Conservation (phyloP, 2,797 vertebrate species). For the Kryptolebias ocellatus region DNA sequence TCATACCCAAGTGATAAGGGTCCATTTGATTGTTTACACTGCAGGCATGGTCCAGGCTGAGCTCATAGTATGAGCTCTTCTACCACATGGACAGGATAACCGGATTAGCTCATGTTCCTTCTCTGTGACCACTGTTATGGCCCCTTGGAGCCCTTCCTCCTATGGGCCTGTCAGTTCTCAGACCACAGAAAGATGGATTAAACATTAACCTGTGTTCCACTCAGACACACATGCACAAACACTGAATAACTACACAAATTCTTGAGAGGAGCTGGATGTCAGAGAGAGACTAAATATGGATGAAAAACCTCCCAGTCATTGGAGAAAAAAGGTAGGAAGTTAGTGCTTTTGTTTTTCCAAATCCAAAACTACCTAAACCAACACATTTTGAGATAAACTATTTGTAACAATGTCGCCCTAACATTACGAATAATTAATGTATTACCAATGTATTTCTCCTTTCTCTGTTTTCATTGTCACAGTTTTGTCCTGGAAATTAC, state of each 20-base stretch:
- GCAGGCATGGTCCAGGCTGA: constrained; percentile 47
- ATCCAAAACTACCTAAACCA: too few relatives aligned
- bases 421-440: too few relatives aligned
- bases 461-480: too few relatives aligned
- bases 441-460: too few relatives aligned
- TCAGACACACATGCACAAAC: constrained; percentile 17
- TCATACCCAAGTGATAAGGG: constrained; percentile 66
- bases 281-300: constrained; percentile 24
- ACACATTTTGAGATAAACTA: too few relatives aligned
- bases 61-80: constrained; percentile 44
- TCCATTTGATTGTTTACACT: constrained; percentile 67
- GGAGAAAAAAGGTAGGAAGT: constrained; percentile 56
- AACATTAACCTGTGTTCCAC: constrained; percentile 66
- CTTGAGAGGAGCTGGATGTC: constrained; percentile 27
- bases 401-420: too few relatives aligned
- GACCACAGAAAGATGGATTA: constrained; percentile 62
- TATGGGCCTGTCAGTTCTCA: constrained; percentile 59
- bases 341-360: neutral
- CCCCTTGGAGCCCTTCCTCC: constrained; percentile 30
- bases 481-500: too few relatives aligned
- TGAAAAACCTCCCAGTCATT: constrained; percentile 26
- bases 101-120: constrained; percentile 54
- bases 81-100: constrained; percentile 59
- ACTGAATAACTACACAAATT: constrained; percentile 29
- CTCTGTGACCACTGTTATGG: constrained; percentile 42